Percentiles rank a stretch among this genome's conserved stretches.
phyloP scores from a whole-genome alignment of 2,888 invertebrate genomes.

The Biston stratarius region DNA sequence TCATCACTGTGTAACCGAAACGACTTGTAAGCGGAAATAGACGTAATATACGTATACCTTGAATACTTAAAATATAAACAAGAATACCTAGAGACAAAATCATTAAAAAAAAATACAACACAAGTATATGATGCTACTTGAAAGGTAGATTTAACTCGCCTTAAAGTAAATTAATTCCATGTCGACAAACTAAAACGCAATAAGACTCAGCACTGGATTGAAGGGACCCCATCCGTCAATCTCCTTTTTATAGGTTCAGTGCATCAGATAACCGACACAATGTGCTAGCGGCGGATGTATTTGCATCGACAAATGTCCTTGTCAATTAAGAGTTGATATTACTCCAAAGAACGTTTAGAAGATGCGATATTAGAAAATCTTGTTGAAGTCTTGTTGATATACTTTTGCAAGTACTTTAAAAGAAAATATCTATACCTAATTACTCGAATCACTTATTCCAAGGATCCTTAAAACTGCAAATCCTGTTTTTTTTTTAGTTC shows the following conservation, averaged over 20 bases:
- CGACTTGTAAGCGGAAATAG: no score
- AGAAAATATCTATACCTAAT: no score
- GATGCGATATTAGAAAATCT: slow-evolving; percentile 43
- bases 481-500: no score
- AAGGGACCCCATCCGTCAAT: slow-evolving; percentile 56
- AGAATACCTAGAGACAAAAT: no score
- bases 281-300: slow-evolving; percentile 68
- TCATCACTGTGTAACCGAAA: no score
- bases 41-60: no score
- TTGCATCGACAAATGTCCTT: slow-evolving; percentile 75
- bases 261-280: slow-evolving; percentile 75
- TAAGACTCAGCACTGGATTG: slow-evolving; percentile 58
- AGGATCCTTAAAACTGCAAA: no score
- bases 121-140: no score
- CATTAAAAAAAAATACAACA: no score
- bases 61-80: no score
- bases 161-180: slow-evolving; percentile 66
- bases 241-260: slow-evolving; percentile 70
- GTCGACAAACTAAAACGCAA: slow-evolving; percentile 48
- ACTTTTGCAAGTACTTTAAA: not conserved
- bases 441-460: no score
- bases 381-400: not conserved
- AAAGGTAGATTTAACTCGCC: slow-evolving; percentile 50
- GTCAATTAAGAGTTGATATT: slow-evolving; percentile 72
- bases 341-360: slow-evolving; percentile 57